Evolutionary conservation across 1,140 invertebrate genomes (phyloP), one percentile per base, ranked within the genome.

Genomic region (Drosophila novamexicana): DNA sequence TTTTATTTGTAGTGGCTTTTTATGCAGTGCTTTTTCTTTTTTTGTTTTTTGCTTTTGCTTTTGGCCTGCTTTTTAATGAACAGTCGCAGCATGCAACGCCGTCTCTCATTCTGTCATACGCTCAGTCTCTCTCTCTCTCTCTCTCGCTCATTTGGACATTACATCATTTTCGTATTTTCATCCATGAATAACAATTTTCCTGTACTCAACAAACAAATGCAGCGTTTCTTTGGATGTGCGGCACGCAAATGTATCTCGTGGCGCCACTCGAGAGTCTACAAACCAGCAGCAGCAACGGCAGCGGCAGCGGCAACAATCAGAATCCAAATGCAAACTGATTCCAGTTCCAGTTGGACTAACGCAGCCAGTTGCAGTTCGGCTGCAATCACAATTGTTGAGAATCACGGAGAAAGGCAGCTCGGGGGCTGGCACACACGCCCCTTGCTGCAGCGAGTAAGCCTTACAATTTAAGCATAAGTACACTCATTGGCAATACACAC

Each of bases 211-310:
- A 34, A 37, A 22, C 8, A 29, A 59, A 44, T 61, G 49, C 79
- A 88, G 83, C 83, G 47, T 88, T 88, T 83, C 83, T 88, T 74
- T 88, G 83, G 84, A 86, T 88, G 84, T 88, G 84, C 69, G 83
- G 83, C 71, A 80, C 76, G 65, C 83, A 88, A 79, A 88, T 88
- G 84, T 88, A 88, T 88, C 84, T 88, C 44, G 83, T 88, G 80
- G 83, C 83, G 83, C 83, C 83, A 68, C 73, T 88, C 65, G 83
- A 88, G 77, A 89, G 82, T 79, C 72, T 83, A 49, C 83, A 83
- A 40, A 49, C 36, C 75, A 75, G 49, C 75, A 58, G 16, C 67
- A 50, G 42, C 59, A 74, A 40, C 61, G 58, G 36, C 36, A 7
- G 36, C 36, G 6, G 6, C 36, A 12, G 14, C 52, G 18, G 39